These are phyloP conservation scores for Chaunax sp. DNA, from an alignment of 2,797 vertebrate species.

Conservation along the genomic window DNA sequence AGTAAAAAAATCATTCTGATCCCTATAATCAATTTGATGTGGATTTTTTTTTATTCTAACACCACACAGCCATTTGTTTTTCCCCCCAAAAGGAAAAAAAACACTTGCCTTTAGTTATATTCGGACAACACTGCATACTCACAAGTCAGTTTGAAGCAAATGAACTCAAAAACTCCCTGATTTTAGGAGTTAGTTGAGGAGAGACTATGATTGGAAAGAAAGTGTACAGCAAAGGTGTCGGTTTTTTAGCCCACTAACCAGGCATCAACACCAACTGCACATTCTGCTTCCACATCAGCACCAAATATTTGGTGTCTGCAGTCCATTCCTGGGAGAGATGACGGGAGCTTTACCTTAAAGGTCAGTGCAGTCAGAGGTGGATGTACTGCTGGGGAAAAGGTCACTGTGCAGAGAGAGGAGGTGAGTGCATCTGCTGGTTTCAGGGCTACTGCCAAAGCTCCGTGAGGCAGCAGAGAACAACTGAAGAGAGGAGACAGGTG, in stretches of 20 bases:
- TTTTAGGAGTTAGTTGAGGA: constrained; percentile 5
- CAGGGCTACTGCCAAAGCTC: constrained; percentile 47
- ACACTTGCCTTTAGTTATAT: not conserved
- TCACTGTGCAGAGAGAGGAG: constrained; percentile 51
- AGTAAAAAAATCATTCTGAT: too few relatives aligned
- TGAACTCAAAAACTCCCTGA: not conserved
- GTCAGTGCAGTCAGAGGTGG: constrained; percentile 77
- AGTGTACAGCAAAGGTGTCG: not conserved
- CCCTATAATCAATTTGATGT: too few relatives aligned
- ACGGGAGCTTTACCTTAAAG: constrained; percentile 68
- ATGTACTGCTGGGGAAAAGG: constrained; percentile 75
- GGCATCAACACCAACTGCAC: not conserved
- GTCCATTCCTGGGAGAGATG: constrained; percentile 56
- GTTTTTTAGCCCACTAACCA: constrained; percentile 2
- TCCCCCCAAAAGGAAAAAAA: too few relatives aligned
- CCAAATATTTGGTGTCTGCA: constrained; percentile 51
- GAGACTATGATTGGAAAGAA: constrained; percentile 11
- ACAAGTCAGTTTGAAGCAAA: not conserved
- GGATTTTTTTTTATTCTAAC: too few relatives aligned
- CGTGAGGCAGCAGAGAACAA: constrained; percentile 49
- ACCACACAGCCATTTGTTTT: too few relatives aligned
- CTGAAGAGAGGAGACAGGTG: constrained; percentile 35
- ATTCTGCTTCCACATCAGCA: constrained; percentile 51
- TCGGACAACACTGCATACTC: not conserved
- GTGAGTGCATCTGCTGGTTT: constrained; percentile 62